Conservation (phyloP, 2,113 vertebrate species). For the Mesocricetus auratus region DNA sequence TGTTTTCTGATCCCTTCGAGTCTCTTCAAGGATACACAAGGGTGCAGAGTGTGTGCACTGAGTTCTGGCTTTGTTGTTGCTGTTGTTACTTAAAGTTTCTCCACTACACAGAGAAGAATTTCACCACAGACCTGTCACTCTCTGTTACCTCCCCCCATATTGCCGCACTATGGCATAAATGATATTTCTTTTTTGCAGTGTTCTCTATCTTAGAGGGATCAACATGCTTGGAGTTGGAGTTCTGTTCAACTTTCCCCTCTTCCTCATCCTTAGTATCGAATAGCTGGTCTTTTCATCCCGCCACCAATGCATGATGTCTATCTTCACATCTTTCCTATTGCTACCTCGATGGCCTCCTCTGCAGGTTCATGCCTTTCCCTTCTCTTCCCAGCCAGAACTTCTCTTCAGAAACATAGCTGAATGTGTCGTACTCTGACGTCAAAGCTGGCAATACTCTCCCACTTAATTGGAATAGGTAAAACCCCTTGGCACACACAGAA, state of each 20-base stretch:
- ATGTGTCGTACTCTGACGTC: not conserved
- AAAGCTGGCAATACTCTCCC: not conserved
- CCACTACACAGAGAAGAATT: not conserved
- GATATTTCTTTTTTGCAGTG: not conserved
- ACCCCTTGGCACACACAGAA: not conserved
- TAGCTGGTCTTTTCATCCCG: not conserved
- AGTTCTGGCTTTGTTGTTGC: not conserved
- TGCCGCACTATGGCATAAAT: not conserved
- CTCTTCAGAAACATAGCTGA: not conserved
- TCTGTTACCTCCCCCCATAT: accelerated
- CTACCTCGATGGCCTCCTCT: not conserved
- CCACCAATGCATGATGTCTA: not conserved
- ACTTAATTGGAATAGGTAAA: not conserved
- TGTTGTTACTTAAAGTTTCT: not conserved
- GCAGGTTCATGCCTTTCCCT: not conserved
- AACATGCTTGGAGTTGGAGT: not conserved
- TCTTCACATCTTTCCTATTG: not conserved
- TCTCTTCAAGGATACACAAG: not conserved
- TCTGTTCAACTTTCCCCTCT: not conserved
- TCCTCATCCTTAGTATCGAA: not conserved
- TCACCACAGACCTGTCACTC: not conserved
- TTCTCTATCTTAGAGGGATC: not conserved
- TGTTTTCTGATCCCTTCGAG: not conserved
- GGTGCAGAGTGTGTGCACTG: not conserved
- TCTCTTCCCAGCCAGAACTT: not conserved